Evolutionary conservation across 2,797 vertebrate species (phyloP).

Genomic region (Artibeus jamaicensis): DNA sequence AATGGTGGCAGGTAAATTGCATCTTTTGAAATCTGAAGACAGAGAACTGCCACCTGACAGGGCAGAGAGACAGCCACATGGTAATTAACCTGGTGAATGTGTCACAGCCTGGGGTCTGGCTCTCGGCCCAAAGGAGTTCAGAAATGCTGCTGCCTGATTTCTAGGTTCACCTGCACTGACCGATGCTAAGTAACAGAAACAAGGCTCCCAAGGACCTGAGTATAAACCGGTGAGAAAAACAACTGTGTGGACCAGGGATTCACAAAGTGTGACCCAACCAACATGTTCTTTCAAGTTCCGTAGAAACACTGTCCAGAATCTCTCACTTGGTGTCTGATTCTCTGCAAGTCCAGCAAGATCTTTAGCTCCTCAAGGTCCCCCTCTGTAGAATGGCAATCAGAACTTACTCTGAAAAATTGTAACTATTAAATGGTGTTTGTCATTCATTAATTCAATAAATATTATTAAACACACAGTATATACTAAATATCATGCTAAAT

Average conservation of each 20-base stretch:
- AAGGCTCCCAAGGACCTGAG: neutral
- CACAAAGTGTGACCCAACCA: neutral
- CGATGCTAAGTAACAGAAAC: neutral
- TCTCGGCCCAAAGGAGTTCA: neutral
- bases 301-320: neutral
- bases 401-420: neutral
- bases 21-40: neutral
- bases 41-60: neutral
- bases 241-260: neutral
- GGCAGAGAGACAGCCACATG: neutral
- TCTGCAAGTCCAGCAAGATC: neutral
- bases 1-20: neutral
- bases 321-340: neutral
- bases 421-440: neutral
- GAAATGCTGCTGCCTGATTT: neutral
- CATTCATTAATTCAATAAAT: neutral
- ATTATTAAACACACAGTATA: neutral
- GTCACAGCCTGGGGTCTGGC: neutral
- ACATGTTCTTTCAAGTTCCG: neutral
- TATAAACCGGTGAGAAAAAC: neutral
- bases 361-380: neutral
- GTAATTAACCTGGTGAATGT: neutral
- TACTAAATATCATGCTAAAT: neutral
- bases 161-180: neutral
- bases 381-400: neutral